Percentiles rank a stretch among this genome's conserved stretches.
Evolutionary conservation across 1,140 invertebrate species (phyloP).

Genomic region (Holcopasites calliopsidis): DNA sequence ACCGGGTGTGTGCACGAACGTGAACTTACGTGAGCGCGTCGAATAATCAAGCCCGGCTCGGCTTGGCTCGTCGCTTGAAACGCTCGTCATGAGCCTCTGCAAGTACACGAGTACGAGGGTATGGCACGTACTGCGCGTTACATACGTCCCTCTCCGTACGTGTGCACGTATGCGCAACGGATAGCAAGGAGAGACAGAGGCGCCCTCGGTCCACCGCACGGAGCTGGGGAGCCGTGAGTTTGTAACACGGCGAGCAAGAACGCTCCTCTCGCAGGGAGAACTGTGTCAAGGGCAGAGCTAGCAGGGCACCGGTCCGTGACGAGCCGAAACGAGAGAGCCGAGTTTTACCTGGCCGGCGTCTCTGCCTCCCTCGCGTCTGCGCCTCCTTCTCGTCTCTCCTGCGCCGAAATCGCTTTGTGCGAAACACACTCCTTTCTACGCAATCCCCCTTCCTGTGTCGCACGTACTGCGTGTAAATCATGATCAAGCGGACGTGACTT

Average conservation of each 20-base stretch:
- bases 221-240: constrained; percentile 38
- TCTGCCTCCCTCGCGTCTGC: constrained; percentile 11
- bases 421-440: neutral
- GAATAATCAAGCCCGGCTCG: neutral
- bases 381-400: constrained; percentile 12
- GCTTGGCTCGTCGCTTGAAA: neutral
- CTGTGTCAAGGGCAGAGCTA: constrained; percentile 76
- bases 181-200: constrained; percentile 49
- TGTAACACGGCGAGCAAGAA: constrained; percentile 49
- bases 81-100: neutral
- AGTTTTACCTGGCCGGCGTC: constrained; percentile 65
- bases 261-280: constrained; percentile 63
- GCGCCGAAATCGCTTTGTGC: constrained; percentile 36
- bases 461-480: constrained; percentile 21
- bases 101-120: neutral
- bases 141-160: too few relatives aligned
- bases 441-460: neutral
- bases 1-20: constrained; percentile 12
- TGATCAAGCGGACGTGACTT: neutral
- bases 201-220: constrained; percentile 39
- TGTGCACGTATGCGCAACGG: too few relatives aligned
- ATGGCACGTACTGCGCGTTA: too few relatives aligned
- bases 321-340: constrained; percentile 69
- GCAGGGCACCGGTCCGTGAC: constrained; percentile 72
- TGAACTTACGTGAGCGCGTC: constrained; percentile 17